Percentiles rank a stretch among this genome's conserved stretches.
These are phyloP conservation scores for Actinemys pallida DNA, from an alignment of 2,113 vertebrate species.

Conservation along the genomic window DNA sequence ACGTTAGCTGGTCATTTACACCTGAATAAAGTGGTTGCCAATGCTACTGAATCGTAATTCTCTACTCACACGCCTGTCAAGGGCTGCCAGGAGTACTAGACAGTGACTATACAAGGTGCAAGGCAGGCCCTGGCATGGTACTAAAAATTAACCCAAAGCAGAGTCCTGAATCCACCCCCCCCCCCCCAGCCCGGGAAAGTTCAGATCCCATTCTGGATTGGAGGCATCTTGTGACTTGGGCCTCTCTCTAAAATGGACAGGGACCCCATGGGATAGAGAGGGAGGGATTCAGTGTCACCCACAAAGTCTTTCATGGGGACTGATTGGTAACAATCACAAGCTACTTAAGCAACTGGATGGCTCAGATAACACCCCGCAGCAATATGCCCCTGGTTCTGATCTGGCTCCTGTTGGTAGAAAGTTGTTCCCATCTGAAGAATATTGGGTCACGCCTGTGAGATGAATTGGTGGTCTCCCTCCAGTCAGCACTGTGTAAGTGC, in stretches of 20 bases:
- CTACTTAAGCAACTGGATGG: neutral
- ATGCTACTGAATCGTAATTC: neutral
- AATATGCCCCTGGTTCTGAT: neutral
- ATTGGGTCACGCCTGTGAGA: neutral
- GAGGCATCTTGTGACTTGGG: neutral
- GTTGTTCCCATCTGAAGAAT: neutral
- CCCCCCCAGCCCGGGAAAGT: too few species aligned
- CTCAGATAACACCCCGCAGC: neutral
- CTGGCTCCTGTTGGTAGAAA: neutral
- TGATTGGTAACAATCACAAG: neutral
- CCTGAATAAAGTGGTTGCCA: neutral
- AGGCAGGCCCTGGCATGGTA: neutral
- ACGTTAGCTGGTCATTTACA: neutral
- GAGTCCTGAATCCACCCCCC: neutral
- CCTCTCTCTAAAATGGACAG: too few species aligned
- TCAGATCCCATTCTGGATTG: neutral
- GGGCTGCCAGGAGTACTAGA: too few species aligned
- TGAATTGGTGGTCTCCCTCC: neutral
- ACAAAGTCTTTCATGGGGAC: neutral
- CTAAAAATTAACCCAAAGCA: neutral
- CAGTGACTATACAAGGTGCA: neutral
- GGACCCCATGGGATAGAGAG: neutral
- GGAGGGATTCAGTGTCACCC: neutral
- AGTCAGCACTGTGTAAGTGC: neutral
- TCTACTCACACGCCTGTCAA: neutral